Evolutionary conservation across 2,888 invertebrate species (phyloP).

Genomic region (Alloscopus bannaensis): DNA sequence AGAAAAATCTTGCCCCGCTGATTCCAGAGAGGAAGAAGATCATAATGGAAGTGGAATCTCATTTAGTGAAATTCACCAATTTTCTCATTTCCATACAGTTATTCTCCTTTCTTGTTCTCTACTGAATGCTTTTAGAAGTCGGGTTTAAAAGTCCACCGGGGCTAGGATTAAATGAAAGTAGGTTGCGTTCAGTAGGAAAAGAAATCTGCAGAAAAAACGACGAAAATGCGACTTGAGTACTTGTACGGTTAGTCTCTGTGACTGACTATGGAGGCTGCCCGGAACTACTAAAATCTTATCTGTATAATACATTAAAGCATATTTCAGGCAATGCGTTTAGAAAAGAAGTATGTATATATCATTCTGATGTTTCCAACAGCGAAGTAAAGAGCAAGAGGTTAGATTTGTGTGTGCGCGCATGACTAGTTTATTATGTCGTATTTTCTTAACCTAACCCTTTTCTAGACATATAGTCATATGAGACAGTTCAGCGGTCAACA

Average conservation of each 20-base stretch:
- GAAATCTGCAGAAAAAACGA: conserved; percentile 29
- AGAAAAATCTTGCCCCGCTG: conserved; percentile 16
- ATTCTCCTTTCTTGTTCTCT: conserved; percentile 15
- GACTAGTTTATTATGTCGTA: too few species aligned
- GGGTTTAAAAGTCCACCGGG: conserved; percentile 43
- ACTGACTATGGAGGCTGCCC: too few species aligned
- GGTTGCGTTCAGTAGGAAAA: conserved; percentile 1
- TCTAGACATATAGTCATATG: too few species aligned
- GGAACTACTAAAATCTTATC: too few species aligned
- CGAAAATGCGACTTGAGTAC: conserved; percentile 18
- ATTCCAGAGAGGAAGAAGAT: conserved; percentile 46
- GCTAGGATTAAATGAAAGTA: conserved; percentile 32
- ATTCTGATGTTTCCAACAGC: too few species aligned
- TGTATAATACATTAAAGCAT: too few species aligned
- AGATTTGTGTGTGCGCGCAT: too few species aligned
- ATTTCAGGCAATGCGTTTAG: too few species aligned
- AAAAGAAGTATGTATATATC: too few species aligned
- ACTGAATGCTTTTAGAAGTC: conserved; percentile 27
- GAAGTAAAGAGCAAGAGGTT: too few species aligned
- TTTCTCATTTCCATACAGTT: conserved; percentile 49
- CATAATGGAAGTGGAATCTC: conserved; percentile 51
- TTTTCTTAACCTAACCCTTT: too few species aligned
- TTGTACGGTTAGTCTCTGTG: conserved; percentile 21
- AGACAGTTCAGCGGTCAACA: too few species aligned
- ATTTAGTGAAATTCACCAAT: conserved; percentile 51